phyloP scores from a whole-genome alignment of 2,113 vertebrate species.

The Rhea pennata region DNA sequence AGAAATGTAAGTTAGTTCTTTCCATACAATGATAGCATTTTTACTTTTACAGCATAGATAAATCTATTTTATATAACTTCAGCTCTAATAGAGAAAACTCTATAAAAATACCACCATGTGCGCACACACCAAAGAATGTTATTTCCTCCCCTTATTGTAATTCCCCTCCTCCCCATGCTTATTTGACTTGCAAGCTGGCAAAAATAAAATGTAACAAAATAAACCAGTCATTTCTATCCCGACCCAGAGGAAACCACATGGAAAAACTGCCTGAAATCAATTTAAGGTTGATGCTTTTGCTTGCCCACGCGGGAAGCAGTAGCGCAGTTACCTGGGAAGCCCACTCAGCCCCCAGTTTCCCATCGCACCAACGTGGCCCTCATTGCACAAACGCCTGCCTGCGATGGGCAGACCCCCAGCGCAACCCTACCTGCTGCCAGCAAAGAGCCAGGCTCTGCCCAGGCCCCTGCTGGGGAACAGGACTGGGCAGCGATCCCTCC shows the following conservation, averaged over 20 bases:
- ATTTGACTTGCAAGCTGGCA: background rate
- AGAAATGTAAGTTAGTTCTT: background rate
- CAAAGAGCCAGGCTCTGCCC: too few species aligned
- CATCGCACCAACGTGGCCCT: too few species aligned
- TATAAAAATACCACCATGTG: background rate
- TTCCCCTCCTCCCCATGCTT: background rate
- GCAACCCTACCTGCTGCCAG: too few species aligned
- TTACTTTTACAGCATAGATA: background rate
- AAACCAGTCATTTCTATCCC: background rate
- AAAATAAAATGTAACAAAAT: background rate
- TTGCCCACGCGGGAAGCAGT: background rate
- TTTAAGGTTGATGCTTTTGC: background rate
- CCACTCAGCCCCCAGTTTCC: background rate
- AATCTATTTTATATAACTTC: background rate
- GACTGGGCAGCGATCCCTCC: too few species aligned
- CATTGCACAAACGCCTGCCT: too few species aligned
- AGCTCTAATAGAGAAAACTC: background rate
- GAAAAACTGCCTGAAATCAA: background rate
- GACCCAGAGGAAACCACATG: background rate
- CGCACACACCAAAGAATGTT: rapidly evolving
- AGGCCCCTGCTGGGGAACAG: too few species aligned
- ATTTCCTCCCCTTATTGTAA: background rate
- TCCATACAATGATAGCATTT: rapidly evolving
- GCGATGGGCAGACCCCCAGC: too few species aligned
- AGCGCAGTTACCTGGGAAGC: background rate